phyloP scores from a whole-genome alignment of 2,113 vertebrate genomes.

The Poeciliopsis retropinna region DNA sequence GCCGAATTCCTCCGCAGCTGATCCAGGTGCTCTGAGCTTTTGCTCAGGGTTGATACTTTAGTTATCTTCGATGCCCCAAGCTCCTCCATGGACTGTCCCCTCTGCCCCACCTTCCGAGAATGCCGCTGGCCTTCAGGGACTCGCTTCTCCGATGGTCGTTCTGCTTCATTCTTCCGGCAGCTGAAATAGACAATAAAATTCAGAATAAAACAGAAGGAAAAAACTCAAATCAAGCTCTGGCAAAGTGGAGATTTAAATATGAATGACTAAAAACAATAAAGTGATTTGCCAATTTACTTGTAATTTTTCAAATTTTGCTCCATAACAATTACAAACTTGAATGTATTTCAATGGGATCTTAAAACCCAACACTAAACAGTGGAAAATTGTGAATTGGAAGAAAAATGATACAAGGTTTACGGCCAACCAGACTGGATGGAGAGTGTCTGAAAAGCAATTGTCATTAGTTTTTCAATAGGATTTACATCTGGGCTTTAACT shows the following conservation, averaged over 20 bases:
- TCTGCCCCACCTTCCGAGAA: slow-evolving; percentile 61
- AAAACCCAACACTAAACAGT: too few relatives aligned
- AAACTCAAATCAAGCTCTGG: slow-evolving; percentile 1
- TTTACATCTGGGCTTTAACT: too few relatives aligned
- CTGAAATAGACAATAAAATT: slow-evolving; percentile 50
- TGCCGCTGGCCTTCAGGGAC: slow-evolving; percentile 43
- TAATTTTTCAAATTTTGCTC: too few relatives aligned
- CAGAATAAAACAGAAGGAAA: background rate
- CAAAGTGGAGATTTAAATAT: background rate
- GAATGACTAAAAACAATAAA: background rate
- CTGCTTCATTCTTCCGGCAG: slow-evolving; percentile 33
- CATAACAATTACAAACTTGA: too few relatives aligned
- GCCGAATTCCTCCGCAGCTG: slow-evolving; percentile 30
- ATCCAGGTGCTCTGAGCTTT: slow-evolving; percentile 81
- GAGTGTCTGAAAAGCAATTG: too few relatives aligned
- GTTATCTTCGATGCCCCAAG: slow-evolving; percentile 57
- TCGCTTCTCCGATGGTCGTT: slow-evolving; percentile 16
- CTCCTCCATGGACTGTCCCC: slow-evolving; percentile 84
- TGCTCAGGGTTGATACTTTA: slow-evolving; percentile 68
- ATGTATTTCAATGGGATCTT: too few relatives aligned
- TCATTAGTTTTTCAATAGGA: too few relatives aligned
- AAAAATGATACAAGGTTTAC: too few relatives aligned
- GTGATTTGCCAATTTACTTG: background rate
- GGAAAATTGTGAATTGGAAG: too few relatives aligned
- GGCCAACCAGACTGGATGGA: too few relatives aligned